Conservation (phyloP, 2,888 invertebrate genomes). For the Philhelius pedissequus region DNA sequence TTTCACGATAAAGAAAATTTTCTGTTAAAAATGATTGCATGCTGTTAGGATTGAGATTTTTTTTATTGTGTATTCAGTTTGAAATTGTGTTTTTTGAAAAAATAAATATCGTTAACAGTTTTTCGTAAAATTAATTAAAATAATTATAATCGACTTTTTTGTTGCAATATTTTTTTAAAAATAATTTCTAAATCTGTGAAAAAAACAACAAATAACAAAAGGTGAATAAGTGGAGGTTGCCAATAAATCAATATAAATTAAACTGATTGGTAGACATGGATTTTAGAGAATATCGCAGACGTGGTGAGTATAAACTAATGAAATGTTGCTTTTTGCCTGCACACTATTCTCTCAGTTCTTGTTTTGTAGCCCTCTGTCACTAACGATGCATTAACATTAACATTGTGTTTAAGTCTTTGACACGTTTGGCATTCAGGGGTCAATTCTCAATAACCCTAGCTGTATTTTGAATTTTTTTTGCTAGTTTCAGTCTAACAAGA, state of each 20-base stretch:
- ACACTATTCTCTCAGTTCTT: too few species aligned
- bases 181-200: not conserved
- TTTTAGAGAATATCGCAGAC: constrained; percentile 79
- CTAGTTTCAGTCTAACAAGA: too few species aligned
- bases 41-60: not conserved
- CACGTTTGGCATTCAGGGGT: too few species aligned
- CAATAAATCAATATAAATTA: constrained; percentile 39
- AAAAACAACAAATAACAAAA: not conserved
- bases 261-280: constrained; percentile 76
- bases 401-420: too few species aligned
- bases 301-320: not conserved
- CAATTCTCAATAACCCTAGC: too few species aligned
- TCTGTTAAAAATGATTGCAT: not conserved
- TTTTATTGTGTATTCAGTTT: not conserved
- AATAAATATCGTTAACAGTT: not conserved
- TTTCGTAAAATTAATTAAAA: not conserved
- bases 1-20: not conserved
- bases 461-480: too few species aligned
- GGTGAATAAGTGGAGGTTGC: constrained; percentile 24
- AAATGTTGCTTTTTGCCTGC: not conserved
- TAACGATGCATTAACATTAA: too few species aligned
- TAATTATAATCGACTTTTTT: not conserved
- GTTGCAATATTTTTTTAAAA: not conserved
- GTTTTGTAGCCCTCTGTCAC: too few species aligned
- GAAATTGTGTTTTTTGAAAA: not conserved